Base-by-base conservation (phyloP, 92 coral and sea anemone species). In the Epizoanthus rinbou region DNA sequence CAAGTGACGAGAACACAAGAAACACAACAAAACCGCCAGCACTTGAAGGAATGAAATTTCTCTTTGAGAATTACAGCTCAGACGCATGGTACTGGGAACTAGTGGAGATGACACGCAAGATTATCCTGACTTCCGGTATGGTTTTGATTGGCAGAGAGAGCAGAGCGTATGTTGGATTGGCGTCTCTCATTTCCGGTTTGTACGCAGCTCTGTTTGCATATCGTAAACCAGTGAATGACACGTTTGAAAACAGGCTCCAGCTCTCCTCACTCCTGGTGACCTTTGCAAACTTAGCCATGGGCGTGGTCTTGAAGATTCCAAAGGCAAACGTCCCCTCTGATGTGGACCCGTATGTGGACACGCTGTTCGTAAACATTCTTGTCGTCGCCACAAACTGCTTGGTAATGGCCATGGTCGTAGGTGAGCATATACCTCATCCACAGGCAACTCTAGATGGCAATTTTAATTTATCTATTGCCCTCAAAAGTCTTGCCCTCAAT, bases 71-170 rank as follows among this genome's bases (percentile, higher is more conserved):
- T 67, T 87, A 87, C 72, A 87, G 31, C 13, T 87, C 75, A 10
- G 87, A 87, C 39, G 87, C 84, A 18, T 87, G 90, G 90, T 87
- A 87, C 84, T 87, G 90, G 87, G 90, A 83, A 50, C 90, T 87
- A 16, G 84, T 87, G 21, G 90, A 87, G 68, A 80, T 87, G 58
- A 31, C 80, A 23, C 80, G 90, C 25, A 87, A 87, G 81, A 85
- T 87, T 22, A 80, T 87, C 56, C 75, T 87, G 87, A 87, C 90
- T 37, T 87, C 87, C 57, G 90, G 90, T 54, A 65, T 86, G 24
- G 80, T 87, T 53, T 84, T 88, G 53, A 76, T 84, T 53, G 88
- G 88, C n/a, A 81, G 90, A 73, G 87, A 90, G 68, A 89, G 89
- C 52, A 85, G 92, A 57, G 82, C 86, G 53, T 52, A 83, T 62